These are phyloP conservation scores for Decapterus maruadsi DNA, from an alignment of 2,797 vertebrate genomes.

Conservation along the genomic window DNA sequence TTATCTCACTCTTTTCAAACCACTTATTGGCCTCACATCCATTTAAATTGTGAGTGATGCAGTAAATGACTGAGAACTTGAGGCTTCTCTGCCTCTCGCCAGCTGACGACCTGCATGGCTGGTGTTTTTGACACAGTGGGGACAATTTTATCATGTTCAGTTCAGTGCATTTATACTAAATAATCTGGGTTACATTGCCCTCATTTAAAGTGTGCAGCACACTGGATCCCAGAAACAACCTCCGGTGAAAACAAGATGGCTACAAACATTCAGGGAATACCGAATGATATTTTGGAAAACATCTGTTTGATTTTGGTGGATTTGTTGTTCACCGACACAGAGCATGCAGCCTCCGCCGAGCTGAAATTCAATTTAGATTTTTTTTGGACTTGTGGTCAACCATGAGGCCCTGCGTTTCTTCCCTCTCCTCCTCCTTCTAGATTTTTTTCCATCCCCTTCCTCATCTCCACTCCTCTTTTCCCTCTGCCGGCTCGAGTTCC, in stretches of 20 bases:
- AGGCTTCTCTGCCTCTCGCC: too few relatives aligned
- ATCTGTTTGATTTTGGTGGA: conserved; percentile 11
- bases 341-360: conserved; percentile 8
- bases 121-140: too few relatives aligned
- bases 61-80: too few relatives aligned
- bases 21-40: too few relatives aligned
- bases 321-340: background rate
- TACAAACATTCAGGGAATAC: background rate
- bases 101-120: too few relatives aligned
- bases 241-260: background rate
- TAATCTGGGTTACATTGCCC: too few relatives aligned
- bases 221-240: background rate
- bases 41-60: too few relatives aligned
- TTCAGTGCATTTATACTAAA: too few relatives aligned
- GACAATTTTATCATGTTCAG: too few relatives aligned
- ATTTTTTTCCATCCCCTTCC: conserved; percentile 49
- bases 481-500: conserved; percentile 18
- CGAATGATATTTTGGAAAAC: background rate
- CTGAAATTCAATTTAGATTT: conserved; percentile 18
- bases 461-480: conserved; percentile 40
- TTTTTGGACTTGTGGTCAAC: conserved; percentile 43
- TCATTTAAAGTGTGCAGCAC: too few relatives aligned
- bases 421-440: conserved; percentile 22
- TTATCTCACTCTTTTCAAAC: too few relatives aligned
- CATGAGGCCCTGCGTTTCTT: conserved; percentile 47